These are phyloP conservation scores for Eutolmus rufibarbis DNA, from an alignment of 2,888 invertebrate genomes.

Conservation along the genomic window DNA sequence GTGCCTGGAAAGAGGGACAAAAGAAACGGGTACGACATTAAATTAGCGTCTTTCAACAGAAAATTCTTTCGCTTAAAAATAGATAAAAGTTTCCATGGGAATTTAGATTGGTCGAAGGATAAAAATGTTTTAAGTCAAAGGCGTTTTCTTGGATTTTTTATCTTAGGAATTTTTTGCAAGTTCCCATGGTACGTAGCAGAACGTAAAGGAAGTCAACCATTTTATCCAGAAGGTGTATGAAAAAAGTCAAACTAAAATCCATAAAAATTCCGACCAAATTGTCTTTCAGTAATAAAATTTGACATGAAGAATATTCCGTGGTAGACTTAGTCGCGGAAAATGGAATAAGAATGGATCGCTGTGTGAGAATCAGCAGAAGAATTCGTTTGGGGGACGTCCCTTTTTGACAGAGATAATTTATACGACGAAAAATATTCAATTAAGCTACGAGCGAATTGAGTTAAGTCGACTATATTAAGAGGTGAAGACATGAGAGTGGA, in stretches of 20 bases:
- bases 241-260: conserved; percentile 3
- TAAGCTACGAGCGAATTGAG: background rate
- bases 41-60: background rate
- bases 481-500: background rate
- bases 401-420: background rate
- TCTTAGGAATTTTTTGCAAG: background rate
- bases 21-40: background rate
- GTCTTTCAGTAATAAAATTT: conserved; percentile 20
- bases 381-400: background rate
- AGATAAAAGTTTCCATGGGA: conserved; percentile 36
- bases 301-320: background rate
- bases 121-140: background rate
- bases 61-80: background rate
- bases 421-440: background rate
- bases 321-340: background rate
- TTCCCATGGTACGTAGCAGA: conserved; percentile 5
- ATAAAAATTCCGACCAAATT: conserved; percentile 27
- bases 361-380: conserved; percentile 2
- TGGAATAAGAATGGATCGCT: background rate
- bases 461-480: background rate
- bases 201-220: conserved; percentile 45
- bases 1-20: conserved; percentile 56
- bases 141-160: background rate
- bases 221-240: background rate
- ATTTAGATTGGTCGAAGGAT: background rate